Evolutionary conservation across 2,113 vertebrate genomes (phyloP).

Genomic region (Calonectris borealis): DNA sequence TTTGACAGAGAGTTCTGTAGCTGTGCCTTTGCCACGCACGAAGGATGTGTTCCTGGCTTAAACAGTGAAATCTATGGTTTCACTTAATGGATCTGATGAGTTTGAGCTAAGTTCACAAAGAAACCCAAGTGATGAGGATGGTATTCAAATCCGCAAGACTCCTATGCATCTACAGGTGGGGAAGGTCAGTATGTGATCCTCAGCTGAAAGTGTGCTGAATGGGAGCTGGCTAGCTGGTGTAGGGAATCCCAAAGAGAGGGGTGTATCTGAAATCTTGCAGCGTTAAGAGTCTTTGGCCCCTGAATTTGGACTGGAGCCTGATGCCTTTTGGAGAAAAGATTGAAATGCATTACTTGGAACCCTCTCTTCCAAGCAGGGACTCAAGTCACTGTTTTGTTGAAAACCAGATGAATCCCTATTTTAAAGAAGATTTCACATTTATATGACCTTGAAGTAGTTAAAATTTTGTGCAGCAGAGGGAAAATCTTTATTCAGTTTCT

Average conservation of each 20-base stretch:
- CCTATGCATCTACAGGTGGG: accelerated
- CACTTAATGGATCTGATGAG: neutral
- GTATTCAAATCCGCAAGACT: neutral
- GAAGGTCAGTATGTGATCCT: neutral
- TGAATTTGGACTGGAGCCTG: neutral
- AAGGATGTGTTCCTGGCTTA: neutral
- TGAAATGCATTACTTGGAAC: neutral
- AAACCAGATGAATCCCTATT: neutral
- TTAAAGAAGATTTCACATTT: neutral
- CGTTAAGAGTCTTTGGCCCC: neutral
- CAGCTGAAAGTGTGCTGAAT: neutral
- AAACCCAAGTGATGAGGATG: neutral
- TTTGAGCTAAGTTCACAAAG: neutral
- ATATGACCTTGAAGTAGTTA: neutral
- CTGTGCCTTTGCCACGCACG: accelerated
- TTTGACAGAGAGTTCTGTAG: neutral
- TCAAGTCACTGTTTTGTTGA: neutral
- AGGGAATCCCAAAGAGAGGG: neutral
- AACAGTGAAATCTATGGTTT: neutral
- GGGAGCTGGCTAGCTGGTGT: neutral
- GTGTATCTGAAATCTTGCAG: neutral
- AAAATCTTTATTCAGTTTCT: neutral
- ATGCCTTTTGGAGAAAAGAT: neutral
- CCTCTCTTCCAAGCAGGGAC: neutral
- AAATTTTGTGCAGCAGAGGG: neutral